Evolutionary conservation across 1,140 invertebrate species (phyloP).

Genomic region (Leptinotarsa defecta): DNA sequence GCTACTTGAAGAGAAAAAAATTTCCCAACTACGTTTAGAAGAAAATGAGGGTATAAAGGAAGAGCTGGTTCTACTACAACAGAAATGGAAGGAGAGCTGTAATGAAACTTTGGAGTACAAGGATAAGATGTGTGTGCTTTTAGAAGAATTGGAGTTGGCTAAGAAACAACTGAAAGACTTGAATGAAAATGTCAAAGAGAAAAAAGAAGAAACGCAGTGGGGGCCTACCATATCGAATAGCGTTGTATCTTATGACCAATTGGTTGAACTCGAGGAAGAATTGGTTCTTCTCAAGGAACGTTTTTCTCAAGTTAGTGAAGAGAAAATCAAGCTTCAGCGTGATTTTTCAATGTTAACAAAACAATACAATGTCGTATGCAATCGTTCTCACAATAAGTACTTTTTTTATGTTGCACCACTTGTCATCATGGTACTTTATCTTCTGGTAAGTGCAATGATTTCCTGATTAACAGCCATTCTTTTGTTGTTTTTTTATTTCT

Average conservation of each 20-base stretch:
- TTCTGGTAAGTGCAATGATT: slow-evolving; percentile 53
- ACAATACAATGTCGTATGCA: slow-evolving; percentile 49
- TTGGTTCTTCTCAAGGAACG: slow-evolving; percentile 61
- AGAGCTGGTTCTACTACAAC: slow-evolving; percentile 55
- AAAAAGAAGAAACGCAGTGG: slow-evolving; percentile 19
- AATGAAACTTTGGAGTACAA: slow-evolving; percentile 56
- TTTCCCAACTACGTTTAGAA: slow-evolving; percentile 35
- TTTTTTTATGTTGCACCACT: slow-evolving; percentile 54
- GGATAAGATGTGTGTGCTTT: slow-evolving; percentile 41
- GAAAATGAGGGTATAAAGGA: slow-evolving; percentile 58
- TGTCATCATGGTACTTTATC: slow-evolving; percentile 51
- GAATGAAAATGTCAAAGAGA: slow-evolving; percentile 20
- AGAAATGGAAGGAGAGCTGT: slow-evolving; percentile 55
- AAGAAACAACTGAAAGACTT: slow-evolving; percentile 14
- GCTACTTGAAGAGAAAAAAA: slow-evolving; percentile 57
- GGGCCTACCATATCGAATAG: slow-evolving; percentile 24
- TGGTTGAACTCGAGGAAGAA: slow-evolving; percentile 57
- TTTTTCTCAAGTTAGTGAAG: slow-evolving; percentile 56
- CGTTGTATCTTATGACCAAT: slow-evolving; percentile 40
- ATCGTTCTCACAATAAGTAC: slow-evolving; percentile 52
- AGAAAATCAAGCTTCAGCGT: slow-evolving; percentile 57
- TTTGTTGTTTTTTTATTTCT: slow-evolving; percentile 54
- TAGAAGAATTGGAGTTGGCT: slow-evolving; percentile 30
- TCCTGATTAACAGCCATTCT: slow-evolving; percentile 55
- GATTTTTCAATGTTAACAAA: slow-evolving; percentile 49